Conservation (phyloP, 2,797 vertebrate genomes). For the Hirundo rustica region DNA sequence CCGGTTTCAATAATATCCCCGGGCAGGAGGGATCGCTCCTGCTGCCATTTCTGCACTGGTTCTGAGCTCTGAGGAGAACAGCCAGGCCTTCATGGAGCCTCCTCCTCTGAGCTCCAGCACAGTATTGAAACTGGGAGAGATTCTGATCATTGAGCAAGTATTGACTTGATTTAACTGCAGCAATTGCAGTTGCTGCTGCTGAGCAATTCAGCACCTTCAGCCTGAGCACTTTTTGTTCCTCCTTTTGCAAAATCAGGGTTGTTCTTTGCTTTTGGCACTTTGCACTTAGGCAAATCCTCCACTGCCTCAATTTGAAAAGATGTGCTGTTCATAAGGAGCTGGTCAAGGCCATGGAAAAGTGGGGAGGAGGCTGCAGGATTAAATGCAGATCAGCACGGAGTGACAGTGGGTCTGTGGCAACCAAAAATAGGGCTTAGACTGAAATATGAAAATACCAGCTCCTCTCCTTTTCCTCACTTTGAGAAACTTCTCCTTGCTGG, state of each 20-base stretch:
- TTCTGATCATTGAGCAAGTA: constrained; percentile 33
- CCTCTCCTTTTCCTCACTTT: neutral
- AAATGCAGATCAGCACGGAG: neutral
- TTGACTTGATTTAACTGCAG: constrained; percentile 34
- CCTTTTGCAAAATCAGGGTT: neutral
- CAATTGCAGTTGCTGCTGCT: neutral
- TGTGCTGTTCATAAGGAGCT: neutral
- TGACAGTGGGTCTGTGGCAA: neutral
- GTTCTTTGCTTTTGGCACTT: neutral
- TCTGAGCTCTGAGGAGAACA: neutral
- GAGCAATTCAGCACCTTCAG: neutral
- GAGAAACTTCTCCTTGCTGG: neutral
- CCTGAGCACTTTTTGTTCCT: neutral
- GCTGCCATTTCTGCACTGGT: neutral
- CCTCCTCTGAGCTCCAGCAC: neutral
- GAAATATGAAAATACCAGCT: neutral
- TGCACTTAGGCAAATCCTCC: neutral
- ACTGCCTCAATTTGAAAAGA: neutral
- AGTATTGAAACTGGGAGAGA: neutral
- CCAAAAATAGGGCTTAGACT: neutral
- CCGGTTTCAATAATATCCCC: neutral
- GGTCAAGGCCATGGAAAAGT: neutral
- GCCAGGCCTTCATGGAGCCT: neutral
- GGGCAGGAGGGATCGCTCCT: neutral
- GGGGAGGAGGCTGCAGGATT: neutral